Conservation (phyloP, 64 coral and sea anemone genomes). For the Stichodactyla mertensii region DNA sequence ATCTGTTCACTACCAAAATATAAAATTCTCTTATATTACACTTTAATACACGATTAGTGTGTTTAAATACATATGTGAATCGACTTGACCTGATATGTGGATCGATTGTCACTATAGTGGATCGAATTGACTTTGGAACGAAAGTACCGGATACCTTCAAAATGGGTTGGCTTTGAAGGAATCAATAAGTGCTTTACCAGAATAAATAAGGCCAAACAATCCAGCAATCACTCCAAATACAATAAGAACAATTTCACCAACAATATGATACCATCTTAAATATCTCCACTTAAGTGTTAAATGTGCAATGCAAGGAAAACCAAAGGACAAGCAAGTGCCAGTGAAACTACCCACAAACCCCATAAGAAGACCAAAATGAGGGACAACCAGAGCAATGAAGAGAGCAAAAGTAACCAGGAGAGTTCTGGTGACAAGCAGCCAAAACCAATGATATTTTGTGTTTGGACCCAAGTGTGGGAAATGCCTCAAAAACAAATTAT, state of each 20-base stretch:
- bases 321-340: conserved; percentile 72
- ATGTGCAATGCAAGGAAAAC: conserved; percentile 85
- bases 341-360: conserved; percentile 72
- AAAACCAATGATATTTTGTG: conserved; percentile 75
- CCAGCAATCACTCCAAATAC: conserved; percentile 77
- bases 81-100: too few species aligned
- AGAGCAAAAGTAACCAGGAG: conserved; percentile 48
- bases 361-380: conserved; percentile 74
- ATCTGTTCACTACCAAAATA: too few species aligned
- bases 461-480: conserved; percentile 69
- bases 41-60: too few species aligned
- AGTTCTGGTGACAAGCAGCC: conserved; percentile 44
- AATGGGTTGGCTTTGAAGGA: conserved; percentile 51
- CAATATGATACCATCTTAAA: conserved; percentile 79
- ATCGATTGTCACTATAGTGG: too few species aligned
- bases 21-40: too few species aligned
- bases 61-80: too few species aligned
- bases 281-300: conserved; percentile 62
- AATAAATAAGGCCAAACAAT: conserved; percentile 68
- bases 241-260: conserved; percentile 65
- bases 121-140: too few species aligned
- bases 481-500: conserved; percentile 46
- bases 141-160: too few species aligned
- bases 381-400: conserved; percentile 52
- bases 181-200: conserved; percentile 68